Percentiles rank a stretch among this genome's conserved stretches.
Conservation (phyloP, 2,888 invertebrate genomes). For the Netelia fuscicornis region DNA sequence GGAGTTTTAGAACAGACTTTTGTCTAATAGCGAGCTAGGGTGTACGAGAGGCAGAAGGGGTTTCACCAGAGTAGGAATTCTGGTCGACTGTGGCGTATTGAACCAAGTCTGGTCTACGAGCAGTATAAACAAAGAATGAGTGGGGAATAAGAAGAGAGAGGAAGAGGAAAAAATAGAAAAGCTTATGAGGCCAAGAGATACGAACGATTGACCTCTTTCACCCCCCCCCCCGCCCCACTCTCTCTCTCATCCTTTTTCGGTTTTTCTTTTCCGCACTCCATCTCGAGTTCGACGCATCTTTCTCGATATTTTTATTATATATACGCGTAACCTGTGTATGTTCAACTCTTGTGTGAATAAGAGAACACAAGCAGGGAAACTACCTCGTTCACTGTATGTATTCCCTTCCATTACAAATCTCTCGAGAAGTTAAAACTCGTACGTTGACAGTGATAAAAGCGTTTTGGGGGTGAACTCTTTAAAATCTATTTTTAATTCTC, state of each 20-base stretch:
- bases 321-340: conserved; percentile 13
- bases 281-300: background rate
- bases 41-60: background rate
- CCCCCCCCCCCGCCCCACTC: conserved; percentile 21
- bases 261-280: conserved; percentile 21
- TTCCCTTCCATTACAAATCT: conserved; percentile 48
- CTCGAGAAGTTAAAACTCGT: conserved; percentile 43
- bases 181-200: conserved; percentile 51
- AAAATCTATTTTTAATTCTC: conserved; percentile 38
- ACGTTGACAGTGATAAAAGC: background rate
- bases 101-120: conserved; percentile 44
- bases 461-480: background rate
- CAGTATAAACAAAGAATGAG: conserved; percentile 57
- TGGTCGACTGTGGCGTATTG: conserved; percentile 25
- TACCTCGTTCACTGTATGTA: conserved; percentile 47
- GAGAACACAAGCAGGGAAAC: conserved; percentile 22
- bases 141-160: conserved; percentile 15
- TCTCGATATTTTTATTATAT: background rate
- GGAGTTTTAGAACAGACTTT: conserved; percentile 27
- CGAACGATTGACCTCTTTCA: conserved; percentile 68
- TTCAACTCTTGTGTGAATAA: conserved; percentile 6
- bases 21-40: background rate
- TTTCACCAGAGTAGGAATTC: background rate
- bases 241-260: conserved; percentile 30
- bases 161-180: conserved; percentile 29